Evolutionary conservation across 2,113 vertebrate genomes (phyloP).

Genomic region (Callaeas wilsoni): DNA sequence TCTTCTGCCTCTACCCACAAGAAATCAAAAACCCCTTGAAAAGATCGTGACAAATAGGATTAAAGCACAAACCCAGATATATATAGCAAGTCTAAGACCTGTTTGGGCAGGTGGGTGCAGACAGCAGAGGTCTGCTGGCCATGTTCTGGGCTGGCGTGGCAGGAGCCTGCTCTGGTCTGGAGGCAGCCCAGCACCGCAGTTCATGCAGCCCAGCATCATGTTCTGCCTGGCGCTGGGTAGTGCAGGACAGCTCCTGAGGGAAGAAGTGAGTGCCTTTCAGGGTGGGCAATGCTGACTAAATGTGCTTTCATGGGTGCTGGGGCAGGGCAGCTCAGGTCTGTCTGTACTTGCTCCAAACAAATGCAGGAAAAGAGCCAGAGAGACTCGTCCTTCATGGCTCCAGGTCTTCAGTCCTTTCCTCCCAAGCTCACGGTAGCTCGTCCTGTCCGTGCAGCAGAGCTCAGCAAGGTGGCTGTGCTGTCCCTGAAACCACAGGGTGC

Average conservation of each 20-base stretch:
- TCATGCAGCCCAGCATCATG: accelerated
- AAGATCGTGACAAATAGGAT: not conserved
- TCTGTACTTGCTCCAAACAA: not conserved
- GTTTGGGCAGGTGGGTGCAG: not conserved
- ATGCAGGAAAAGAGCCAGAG: not conserved
- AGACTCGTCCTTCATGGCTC: not conserved
- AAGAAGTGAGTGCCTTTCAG: not conserved
- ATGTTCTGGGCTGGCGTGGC: not conserved
- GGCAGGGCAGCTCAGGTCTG: not conserved
- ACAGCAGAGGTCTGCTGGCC: not conserved
- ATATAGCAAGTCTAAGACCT: not conserved
- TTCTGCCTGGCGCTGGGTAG: not conserved
- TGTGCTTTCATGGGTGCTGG: not conserved
- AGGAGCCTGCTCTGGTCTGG: not conserved
- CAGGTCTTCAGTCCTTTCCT: not conserved
- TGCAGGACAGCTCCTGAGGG: not conserved
- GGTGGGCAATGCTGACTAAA: not conserved
- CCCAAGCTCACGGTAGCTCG: not conserved
- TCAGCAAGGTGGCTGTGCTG: not conserved
- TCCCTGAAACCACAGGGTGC: not conserved
- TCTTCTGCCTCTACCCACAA: not conserved
- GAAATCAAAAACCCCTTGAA: not conserved
- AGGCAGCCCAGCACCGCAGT: not conserved
- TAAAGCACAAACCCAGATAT: not conserved
- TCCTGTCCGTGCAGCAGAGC: not conserved